These are phyloP conservation scores for Calypte anna DNA, from an alignment of 2,113 vertebrate genomes.

Conservation along the genomic window DNA sequence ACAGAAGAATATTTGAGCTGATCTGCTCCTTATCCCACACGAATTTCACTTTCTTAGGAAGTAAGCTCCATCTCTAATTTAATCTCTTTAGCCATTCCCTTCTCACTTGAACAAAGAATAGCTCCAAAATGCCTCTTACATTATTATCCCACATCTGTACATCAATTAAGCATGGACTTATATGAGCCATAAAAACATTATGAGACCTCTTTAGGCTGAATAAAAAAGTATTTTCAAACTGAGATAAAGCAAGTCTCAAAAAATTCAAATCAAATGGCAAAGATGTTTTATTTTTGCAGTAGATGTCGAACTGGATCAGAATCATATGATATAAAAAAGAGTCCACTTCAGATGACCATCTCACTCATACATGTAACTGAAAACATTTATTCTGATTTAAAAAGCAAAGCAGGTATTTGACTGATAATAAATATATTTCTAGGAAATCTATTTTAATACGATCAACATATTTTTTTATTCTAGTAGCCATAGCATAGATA, in stretches of 20 bases:
- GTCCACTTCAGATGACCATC: not conserved
- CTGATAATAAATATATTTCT: not conserved
- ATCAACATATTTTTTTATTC: not conserved
- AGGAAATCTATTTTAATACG: not conserved
- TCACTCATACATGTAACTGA: not conserved
- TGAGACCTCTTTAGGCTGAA: constrained; percentile 34
- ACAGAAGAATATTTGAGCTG: not conserved
- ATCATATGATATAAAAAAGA: not conserved
- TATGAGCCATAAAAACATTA: constrained; percentile 51
- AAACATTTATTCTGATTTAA: not conserved
- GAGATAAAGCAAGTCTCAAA: constrained; percentile 27
- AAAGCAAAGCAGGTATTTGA: not conserved
- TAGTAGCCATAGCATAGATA: not conserved
- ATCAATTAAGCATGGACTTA: constrained; percentile 44
- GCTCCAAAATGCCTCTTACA: not conserved
- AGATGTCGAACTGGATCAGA: constrained; percentile 28
- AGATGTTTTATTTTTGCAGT: constrained; percentile 44
- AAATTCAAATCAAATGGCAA: constrained; percentile 36
- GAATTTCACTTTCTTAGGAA: constrained; percentile 11
- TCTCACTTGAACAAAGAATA: not conserved
- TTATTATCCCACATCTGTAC: not conserved
- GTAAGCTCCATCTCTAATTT: not conserved
- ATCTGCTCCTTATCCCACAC: not conserved
- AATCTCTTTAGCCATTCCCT: constrained; percentile 9
- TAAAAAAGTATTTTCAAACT: constrained; percentile 57